Evolutionary conservation across 2,797 vertebrate genomes (phyloP).

Genomic region (Pristis pectinata): DNA sequence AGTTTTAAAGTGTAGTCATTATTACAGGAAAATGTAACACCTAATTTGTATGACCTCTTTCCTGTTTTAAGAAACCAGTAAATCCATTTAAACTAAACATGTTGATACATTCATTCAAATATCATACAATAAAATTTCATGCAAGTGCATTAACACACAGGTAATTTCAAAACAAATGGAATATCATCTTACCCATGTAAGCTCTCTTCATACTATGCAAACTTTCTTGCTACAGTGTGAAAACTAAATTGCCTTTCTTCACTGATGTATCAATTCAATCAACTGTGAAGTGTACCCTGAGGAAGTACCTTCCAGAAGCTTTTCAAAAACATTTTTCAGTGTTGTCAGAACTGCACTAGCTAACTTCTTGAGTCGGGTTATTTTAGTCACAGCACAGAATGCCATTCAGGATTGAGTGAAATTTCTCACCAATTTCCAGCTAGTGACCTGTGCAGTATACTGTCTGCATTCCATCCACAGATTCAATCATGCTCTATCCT

Average conservation of each 20-base stretch:
- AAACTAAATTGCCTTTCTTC: constrained; percentile 9
- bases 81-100: background rate
- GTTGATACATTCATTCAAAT: background rate
- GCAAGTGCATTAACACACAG: background rate
- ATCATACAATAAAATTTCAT: background rate
- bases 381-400: constrained; percentile 7
- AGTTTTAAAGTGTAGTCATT: background rate
- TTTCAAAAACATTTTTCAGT: background rate
- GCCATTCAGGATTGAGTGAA: background rate
- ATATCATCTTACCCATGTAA: background rate
- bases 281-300: constrained; percentile 23
- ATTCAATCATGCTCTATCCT: background rate
- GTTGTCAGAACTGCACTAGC: background rate
- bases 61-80: background rate
- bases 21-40: no score
- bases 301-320: background rate
- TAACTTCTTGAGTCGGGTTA: constrained; percentile 7
- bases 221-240: background rate
- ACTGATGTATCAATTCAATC: background rate
- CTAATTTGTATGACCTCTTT: background rate
- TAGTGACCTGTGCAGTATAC: background rate
- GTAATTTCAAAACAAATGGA: background rate
- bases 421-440: constrained; percentile 5
- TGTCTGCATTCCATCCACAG: constrained; percentile 22
- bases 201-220: background rate